phyloP scores from a whole-genome alignment of 2,888 invertebrate genomes.

The Brenthis daphne region DNA sequence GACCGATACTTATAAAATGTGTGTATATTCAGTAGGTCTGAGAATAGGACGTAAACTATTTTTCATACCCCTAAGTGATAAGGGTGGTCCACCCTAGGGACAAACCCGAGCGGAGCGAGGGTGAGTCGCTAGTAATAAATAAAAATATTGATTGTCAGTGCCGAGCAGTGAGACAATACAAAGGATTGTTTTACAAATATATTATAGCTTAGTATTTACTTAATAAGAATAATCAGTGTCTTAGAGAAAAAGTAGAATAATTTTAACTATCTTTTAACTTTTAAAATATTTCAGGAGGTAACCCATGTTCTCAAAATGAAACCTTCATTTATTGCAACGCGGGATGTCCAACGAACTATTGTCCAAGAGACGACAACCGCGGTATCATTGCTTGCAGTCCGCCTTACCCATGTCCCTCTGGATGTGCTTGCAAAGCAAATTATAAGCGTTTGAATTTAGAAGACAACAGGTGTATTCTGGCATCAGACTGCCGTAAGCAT shows the following conservation, averaged over 20 bases:
- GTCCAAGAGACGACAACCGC: constrained; percentile 49
- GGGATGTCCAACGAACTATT: constrained; percentile 49
- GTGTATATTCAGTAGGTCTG: no score
- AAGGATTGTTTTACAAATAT: not conserved
- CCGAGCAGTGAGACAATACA: no score
- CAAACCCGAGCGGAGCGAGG: no score
- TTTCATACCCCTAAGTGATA: no score
- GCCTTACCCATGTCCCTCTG: constrained; percentile 51
- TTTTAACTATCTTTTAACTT: not conserved
- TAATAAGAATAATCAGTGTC: no score
- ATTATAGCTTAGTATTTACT: not conserved
- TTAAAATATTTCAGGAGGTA: constrained; percentile 44
- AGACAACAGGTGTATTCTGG: constrained; percentile 48
- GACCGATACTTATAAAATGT: no score
- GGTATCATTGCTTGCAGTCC: constrained; percentile 46
- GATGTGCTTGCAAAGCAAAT: constrained; percentile 53
- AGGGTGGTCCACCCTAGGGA: no score
- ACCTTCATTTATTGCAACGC: constrained; percentile 49
- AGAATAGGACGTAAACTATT: no score
- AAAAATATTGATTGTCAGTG: no score
- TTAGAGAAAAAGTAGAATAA: no score
- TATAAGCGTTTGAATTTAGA: constrained; percentile 45
- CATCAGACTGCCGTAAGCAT: constrained; percentile 54
- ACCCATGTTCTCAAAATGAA: constrained; percentile 52
- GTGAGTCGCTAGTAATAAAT: no score